Percentiles rank a stretch among this genome's conserved stretches.
phyloP scores from a whole-genome alignment of 2,113 vertebrate genomes.

The Orthonyx spaldingii region DNA sequence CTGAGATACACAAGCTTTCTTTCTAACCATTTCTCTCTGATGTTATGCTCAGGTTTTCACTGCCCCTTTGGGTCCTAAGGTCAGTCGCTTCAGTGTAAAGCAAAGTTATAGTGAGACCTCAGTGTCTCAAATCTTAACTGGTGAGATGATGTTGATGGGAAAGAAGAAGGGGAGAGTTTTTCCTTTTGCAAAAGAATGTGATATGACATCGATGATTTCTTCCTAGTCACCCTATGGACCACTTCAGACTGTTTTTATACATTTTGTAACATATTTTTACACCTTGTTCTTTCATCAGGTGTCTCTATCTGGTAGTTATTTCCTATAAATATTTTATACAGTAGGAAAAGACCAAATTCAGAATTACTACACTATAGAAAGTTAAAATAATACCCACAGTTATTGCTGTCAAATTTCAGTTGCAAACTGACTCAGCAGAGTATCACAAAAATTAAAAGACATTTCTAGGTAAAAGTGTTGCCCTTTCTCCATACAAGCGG shows the following conservation, averaged over 20 bases:
- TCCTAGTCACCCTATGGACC: neutral
- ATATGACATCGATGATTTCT: neutral
- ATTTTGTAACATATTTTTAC: neutral
- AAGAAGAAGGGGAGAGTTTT: neutral
- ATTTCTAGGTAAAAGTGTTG: neutral
- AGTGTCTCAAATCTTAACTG: neutral
- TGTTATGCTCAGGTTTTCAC: neutral
- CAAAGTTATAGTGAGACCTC: accelerated
- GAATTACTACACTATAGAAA: neutral
- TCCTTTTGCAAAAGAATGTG: neutral
- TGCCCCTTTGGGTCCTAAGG: neutral
- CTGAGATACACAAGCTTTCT: neutral
- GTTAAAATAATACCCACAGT: neutral
- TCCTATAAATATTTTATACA: neutral
- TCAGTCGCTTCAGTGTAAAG: neutral
- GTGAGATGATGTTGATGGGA: neutral
- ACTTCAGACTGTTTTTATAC: neutral
- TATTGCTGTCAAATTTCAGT: neutral
- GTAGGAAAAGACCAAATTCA: neutral
- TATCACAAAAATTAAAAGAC: neutral
- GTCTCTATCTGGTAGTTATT: neutral
- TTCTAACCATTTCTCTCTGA: neutral
- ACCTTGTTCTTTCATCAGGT: neutral
- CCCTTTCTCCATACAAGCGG: neutral
- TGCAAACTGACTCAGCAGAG: neutral